Conservation (phyloP, 1,140 invertebrate genomes). For the Melipona quadrifasciata region DNA sequence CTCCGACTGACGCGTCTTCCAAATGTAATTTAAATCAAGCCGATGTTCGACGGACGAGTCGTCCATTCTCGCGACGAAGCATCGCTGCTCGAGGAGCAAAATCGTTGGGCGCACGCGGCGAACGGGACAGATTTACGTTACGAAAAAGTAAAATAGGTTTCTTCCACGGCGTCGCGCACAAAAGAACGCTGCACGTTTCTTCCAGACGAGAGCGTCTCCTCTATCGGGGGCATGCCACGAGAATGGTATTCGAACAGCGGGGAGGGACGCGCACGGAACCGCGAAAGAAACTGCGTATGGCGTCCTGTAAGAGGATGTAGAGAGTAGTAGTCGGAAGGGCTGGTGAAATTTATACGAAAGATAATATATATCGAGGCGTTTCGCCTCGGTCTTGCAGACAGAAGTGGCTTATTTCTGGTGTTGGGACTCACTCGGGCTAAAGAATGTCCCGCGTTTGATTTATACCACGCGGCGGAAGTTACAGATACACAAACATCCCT, state of each 20-base stretch:
- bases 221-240: background rate
- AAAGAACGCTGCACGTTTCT: background rate
- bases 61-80: background rate
- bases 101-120: background rate
- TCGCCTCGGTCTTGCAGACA: slow-evolving; percentile 37
- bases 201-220: background rate
- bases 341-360: slow-evolving; percentile 65
- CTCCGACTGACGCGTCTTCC: no score
- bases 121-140: background rate
- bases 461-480: slow-evolving; percentile 59
- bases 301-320: background rate
- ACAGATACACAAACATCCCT: slow-evolving; percentile 65
- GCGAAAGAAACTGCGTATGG: slow-evolving; percentile 1
- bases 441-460: slow-evolving; percentile 72
- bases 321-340: slow-evolving; percentile 24
- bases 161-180: background rate
- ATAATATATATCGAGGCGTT: slow-evolving; percentile 61
- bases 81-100: background rate
- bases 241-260: background rate
- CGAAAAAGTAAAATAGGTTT: background rate
- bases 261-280: background rate
- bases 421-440: slow-evolving; percentile 57
- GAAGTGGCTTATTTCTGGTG: slow-evolving; percentile 72
- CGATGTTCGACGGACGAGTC: background rate
- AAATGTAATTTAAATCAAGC: background rate